Evolutionary conservation across 2,888 invertebrate species (phyloP).

Genomic region (Agelastica alni): DNA sequence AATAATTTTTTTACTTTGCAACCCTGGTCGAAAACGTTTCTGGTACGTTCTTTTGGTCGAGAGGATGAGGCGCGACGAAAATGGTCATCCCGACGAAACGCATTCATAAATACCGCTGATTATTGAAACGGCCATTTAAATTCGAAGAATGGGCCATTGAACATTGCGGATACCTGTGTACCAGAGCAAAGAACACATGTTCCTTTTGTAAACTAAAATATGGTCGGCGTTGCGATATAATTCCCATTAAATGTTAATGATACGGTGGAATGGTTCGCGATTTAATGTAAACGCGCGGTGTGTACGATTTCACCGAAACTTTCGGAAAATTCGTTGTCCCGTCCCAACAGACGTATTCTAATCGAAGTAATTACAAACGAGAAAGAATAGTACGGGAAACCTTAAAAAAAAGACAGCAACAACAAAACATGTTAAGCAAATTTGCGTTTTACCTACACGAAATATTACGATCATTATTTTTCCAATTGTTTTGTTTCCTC

Average conservation of each 20-base stretch:
- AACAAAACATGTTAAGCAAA: too few species aligned
- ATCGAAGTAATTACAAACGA: not conserved
- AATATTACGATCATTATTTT: too few species aligned
- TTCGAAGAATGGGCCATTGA: slow-evolving; percentile 44
- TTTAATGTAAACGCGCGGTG: slow-evolving; percentile 53
- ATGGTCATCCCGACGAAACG: slow-evolving; percentile 24
- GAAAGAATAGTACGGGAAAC: too few species aligned
- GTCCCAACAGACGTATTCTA: not conserved
- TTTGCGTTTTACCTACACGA: too few species aligned
- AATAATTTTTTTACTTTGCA: too few species aligned
- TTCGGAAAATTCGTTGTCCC: slow-evolving; percentile 51
- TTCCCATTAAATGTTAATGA: slow-evolving; percentile 57
- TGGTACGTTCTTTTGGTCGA: slow-evolving; percentile 5
- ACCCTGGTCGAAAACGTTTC: not conserved
- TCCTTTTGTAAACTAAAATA: slow-evolving; percentile 54
- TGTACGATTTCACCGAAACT: slow-evolving; percentile 51
- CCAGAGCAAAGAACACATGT: slow-evolving; percentile 55
- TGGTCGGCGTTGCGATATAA: slow-evolving; percentile 49
- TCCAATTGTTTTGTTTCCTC: too few species aligned
- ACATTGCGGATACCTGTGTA: slow-evolving; percentile 43
- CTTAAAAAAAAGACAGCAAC: too few species aligned
- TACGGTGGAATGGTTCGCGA: slow-evolving; percentile 55
- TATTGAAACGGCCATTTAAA: slow-evolving; percentile 38
- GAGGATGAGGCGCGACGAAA: slow-evolving; percentile 27
- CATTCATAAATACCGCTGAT: slow-evolving; percentile 34